These are phyloP conservation scores for Matsumurasca onukii DNA, from an alignment of 1,140 invertebrate genomes.

Conservation along the genomic window DNA sequence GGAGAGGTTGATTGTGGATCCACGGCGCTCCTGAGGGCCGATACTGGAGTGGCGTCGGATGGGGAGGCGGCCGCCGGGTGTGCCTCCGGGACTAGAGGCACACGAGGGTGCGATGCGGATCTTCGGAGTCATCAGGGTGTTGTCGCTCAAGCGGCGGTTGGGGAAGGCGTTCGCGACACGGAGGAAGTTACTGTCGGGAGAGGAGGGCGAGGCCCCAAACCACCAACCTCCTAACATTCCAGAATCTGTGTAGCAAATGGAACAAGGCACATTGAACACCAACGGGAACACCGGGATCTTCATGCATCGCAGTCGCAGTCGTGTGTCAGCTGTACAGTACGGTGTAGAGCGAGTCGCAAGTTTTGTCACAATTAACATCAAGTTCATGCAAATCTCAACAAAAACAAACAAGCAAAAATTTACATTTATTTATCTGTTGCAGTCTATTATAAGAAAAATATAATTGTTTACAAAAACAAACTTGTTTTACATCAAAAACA, in stretches of 20 bases:
- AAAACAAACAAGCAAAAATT: no score
- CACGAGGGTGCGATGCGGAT: slow-evolving; percentile 83
- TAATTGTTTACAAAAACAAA: no score
- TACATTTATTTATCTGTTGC: no score
- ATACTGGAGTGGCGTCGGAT: slow-evolving; percentile 86
- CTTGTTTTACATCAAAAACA: no score
- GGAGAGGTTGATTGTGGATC: slow-evolving; percentile 81
- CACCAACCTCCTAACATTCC: slow-evolving; percentile 71
- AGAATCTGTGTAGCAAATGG: slow-evolving; percentile 47
- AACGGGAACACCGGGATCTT: no score
- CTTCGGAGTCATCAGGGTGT: slow-evolving; percentile 86
- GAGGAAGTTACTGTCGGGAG: slow-evolving; percentile 83
- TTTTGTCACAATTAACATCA: no score
- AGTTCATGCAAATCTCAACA: no score
- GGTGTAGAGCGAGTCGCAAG: no score
- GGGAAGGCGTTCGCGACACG: slow-evolving; percentile 78
- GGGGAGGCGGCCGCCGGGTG: slow-evolving; percentile 74
- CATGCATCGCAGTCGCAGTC: no score
- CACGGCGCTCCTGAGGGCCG: slow-evolving; percentile 81
- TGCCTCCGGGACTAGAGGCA: slow-evolving; percentile 80
- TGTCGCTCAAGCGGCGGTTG: slow-evolving; percentile 84
- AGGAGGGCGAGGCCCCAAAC: slow-evolving; percentile 69
- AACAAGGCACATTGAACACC: slow-evolving; percentile 20
- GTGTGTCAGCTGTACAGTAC: no score
- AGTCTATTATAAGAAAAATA: no score